phyloP scores from a whole-genome alignment of 2,888 invertebrate species.

The Smittia aterrima region DNA sequence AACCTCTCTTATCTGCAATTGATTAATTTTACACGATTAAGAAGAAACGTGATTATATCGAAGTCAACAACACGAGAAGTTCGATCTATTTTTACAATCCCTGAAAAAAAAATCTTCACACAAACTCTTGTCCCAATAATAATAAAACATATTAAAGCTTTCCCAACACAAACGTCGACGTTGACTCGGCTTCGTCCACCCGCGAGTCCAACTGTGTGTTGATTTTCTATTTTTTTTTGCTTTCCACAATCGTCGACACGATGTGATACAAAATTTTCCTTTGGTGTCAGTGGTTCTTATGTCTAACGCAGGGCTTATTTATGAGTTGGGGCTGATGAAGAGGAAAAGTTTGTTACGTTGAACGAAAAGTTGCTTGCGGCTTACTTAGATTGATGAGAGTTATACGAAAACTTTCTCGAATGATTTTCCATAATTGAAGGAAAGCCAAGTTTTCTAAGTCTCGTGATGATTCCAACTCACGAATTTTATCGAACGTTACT shows the following conservation, averaged over 20 bases:
- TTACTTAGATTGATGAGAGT: too few relatives aligned
- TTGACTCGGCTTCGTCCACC: background rate
- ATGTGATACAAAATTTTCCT: background rate
- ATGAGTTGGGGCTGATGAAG: background rate
- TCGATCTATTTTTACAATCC: constrained; percentile 1
- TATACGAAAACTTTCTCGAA: too few relatives aligned
- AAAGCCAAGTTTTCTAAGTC: too few relatives aligned
- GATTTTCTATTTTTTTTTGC: constrained; percentile 6
- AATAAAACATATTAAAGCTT: constrained; percentile 15
- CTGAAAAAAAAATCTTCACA: background rate
- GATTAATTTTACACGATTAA: background rate
- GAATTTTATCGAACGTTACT: background rate
- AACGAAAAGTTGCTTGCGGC: too few relatives aligned
- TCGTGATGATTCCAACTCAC: too few relatives aligned
- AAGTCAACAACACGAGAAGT: background rate
- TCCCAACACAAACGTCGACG: background rate
- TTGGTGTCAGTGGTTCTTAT: background rate
- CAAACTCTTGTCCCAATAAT: background rate
- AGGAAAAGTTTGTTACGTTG: too few relatives aligned
- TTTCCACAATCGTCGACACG: background rate
- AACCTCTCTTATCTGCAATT: too few relatives aligned
- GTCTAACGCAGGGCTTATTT: background rate
- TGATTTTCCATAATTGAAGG: too few relatives aligned
- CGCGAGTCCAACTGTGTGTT: background rate
- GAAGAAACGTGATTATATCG: too few relatives aligned